Evolutionary conservation across 1,140 invertebrate species (phyloP), one percentile per base, ranked within the genome.

Genomic region (Psix sp.): DNA sequence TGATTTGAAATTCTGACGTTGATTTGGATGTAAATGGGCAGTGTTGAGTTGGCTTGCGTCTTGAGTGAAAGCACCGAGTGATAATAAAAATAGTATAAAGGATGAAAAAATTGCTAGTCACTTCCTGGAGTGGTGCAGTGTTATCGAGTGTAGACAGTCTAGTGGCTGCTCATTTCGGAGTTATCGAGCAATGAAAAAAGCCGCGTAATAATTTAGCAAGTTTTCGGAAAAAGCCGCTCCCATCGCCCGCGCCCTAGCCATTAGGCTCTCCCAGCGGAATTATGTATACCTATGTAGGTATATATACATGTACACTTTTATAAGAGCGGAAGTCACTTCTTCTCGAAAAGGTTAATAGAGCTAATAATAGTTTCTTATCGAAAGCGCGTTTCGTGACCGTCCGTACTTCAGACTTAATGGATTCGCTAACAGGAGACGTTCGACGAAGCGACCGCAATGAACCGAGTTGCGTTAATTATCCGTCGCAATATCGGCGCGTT

Each of bases 1-100:
- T 49, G 36, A 68, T 68, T 68, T 59, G 51, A 68, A 68, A 51
- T 68, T 59, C 63, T 59, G 45, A 67, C 36, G 52, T 17, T 46
- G 52, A 68, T 68, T 68, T 59, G 31, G 38, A 68, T 59, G 52
- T 45, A 43, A 68, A 59, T 68, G 52, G 21, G 17, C 16, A n/a
- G 18, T 51, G 52, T 20, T 68, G 38, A 36, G 20, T 51, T 68
- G 15, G 26, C 35, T 24, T 31, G 31, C 21, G 39, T 24, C 15
- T 7, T 10, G n/a, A 42, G 38, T 17, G 33, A 4, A 4, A 21
- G 46, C 4, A 1, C 46, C 43, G 2, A 46, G 49, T 6, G 42
- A 15, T 9, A 31, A 33, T 2, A 33, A 48, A 48, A 16, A 5
- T 10, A 38, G 15, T 10, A 11, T 5, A 39, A 57, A 29, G 1